phyloP scores from a whole-genome alignment of 2,888 invertebrate genomes.

The Nomada fucata region DNA sequence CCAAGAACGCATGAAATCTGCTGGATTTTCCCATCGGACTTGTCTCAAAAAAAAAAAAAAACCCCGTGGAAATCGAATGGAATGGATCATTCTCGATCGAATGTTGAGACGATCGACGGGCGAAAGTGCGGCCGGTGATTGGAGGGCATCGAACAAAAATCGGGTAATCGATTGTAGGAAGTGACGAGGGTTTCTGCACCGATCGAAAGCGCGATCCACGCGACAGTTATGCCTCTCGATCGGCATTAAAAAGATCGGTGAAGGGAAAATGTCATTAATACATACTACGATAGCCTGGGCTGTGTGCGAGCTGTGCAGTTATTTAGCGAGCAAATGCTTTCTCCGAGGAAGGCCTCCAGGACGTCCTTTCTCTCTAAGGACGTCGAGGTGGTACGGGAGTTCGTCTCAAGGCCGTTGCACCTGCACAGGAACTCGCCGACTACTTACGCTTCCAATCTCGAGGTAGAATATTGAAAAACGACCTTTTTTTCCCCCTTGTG shows the following conservation, averaged over 20 bases:
- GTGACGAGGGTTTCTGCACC: background rate
- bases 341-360: slow-evolving; percentile 70
- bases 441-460: background rate
- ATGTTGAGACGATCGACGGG: background rate
- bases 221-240: slow-evolving; percentile 32
- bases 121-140: slow-evolving; percentile 31
- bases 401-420: slow-evolving; percentile 72
- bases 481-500: too few relatives aligned
- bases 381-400: slow-evolving; percentile 64
- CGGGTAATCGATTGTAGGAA: slow-evolving; percentile 49
- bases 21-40: too few relatives aligned
- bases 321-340: slow-evolving; percentile 66
- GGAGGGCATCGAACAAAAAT: slow-evolving; percentile 19
- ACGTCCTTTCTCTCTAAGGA: slow-evolving; percentile 74
- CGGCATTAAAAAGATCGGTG: slow-evolving; percentile 59
- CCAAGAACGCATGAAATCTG: too few relatives aligned
- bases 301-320: slow-evolving; percentile 49
- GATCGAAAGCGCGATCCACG: slow-evolving; percentile 46
- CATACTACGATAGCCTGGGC: slow-evolving; percentile 32
- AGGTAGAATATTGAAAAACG: background rate
- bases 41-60: background rate
- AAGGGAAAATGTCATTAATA: slow-evolving; percentile 67
- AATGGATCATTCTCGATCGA: background rate
- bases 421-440: slow-evolving; percentile 39
- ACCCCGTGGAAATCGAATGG: background rate